These are phyloP conservation scores for human (Homo sapiens) DNA, from an alignment of 2,113 vertebrate species.

Conservation along the genomic window GRCh38 chr4:186405001-186405500, in stretches of 20 bases:
- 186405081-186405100: neutral
- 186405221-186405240: neutral
- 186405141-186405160: neutral
- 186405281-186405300: neutral
- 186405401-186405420: conserved; percentile 42
- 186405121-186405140: neutral
- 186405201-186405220: neutral
- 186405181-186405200: neutral
- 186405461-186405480: neutral
- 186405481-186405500: neutral
- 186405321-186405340: conserved; percentile 46
- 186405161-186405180: neutral
- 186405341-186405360: conserved; percentile 29
- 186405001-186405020: neutral
- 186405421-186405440: conserved; percentile 55
- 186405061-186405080: neutral
- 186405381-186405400: conserved; percentile 67
- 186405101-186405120: neutral
- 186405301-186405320: conserved; percentile 52
- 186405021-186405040: neutral
- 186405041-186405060: neutral
- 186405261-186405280: neutral
- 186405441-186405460: conserved; percentile 24
- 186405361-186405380: conserved; percentile 58
- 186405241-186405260: conserved; percentile 26